phyloP scores from a whole-genome alignment of 2,113 vertebrate genomes.

The Antidorcas marsupialis region DNA sequence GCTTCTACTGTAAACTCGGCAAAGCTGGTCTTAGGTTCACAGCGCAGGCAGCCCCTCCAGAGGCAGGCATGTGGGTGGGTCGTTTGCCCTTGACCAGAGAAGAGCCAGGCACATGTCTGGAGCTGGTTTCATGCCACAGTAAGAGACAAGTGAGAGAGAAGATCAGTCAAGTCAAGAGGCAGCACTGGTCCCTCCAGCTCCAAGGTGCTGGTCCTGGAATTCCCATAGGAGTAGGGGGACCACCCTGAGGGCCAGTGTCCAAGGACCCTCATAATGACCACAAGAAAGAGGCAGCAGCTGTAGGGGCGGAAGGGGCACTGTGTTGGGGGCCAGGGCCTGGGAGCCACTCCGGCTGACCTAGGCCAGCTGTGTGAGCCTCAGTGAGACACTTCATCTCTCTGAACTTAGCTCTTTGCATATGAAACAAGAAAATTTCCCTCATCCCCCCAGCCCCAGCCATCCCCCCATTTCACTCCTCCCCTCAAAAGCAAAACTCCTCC shows the following conservation, averaged over 20 bases:
- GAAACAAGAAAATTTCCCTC: background rate
- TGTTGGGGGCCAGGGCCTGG: rapidly evolving
- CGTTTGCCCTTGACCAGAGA: background rate
- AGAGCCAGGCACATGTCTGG: background rate
- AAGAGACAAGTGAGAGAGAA: background rate
- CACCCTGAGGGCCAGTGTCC: background rate
- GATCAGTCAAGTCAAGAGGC: background rate
- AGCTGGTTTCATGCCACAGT: background rate
- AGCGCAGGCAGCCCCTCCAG: background rate
- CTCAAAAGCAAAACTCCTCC: background rate
- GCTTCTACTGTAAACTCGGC: background rate
- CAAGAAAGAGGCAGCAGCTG: background rate
- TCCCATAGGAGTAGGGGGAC: background rate
- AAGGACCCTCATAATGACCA: background rate
- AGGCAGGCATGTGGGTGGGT: too few relatives aligned
- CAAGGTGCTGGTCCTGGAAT: background rate
- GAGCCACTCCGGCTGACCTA: background rate
- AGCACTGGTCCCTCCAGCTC: background rate
- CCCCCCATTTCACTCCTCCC: background rate
- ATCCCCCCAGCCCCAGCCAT: background rate
- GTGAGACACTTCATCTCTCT: background rate
- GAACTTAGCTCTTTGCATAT: background rate
- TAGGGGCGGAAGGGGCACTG: background rate
- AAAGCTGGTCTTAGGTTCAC: background rate
- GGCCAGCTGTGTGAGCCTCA: background rate